A percentile compares a stretch with the other conserved stretches of the same genome.
phyloP scores from a whole-genome alignment of 1,140 invertebrate genomes.

The Trachymyrmex cornetzi region DNA sequence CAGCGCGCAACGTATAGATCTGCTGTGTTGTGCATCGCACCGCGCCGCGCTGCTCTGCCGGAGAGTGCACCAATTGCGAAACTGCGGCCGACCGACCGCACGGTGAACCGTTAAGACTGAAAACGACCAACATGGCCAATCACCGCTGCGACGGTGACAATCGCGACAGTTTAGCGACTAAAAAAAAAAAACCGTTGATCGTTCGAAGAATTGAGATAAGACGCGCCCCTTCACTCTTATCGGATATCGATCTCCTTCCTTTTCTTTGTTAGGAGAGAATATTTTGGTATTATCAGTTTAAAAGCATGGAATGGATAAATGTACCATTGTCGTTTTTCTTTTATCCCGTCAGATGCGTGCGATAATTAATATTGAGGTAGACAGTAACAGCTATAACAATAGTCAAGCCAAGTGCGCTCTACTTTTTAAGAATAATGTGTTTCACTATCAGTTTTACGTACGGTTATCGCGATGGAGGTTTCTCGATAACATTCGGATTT shows the following conservation, averaged over 20 bases:
- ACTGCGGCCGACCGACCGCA: conserved; percentile 69
- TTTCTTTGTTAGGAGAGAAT: neutral
- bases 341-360: neutral
- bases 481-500: conserved; percentile 46
- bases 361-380: neutral
- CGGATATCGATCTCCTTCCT: conserved; percentile 19
- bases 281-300: neutral
- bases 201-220: conserved; percentile 5
- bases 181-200: neutral
- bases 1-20: conserved; percentile 76
- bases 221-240: neutral
- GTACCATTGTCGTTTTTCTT: neutral
- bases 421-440: neutral
- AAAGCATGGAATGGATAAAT: neutral
- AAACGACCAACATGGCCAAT: conserved; percentile 60
- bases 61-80: conserved; percentile 79
- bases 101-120: conserved; percentile 79
- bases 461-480: neutral
- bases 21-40: conserved; percentile 78
- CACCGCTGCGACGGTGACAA: neutral
- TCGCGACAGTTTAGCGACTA: neutral
- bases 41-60: conserved; percentile 16
- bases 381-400: neutral
- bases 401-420: neutral
- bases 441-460: neutral